Base-by-base conservation (phyloP, 2,888 invertebrate species). In the Chouioia cunea region DNA sequence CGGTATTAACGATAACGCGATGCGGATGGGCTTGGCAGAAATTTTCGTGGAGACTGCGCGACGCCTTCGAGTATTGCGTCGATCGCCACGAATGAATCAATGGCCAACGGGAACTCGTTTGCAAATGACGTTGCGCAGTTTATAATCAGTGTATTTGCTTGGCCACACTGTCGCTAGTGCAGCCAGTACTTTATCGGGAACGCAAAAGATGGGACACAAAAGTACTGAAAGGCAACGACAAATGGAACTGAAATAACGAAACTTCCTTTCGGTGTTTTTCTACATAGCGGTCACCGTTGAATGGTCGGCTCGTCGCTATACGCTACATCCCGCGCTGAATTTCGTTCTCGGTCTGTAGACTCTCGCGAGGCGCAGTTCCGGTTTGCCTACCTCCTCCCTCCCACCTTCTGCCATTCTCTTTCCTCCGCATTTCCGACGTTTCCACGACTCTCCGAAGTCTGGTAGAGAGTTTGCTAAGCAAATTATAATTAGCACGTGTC, bases 401-500 rank as follows among this genome's bases (percentile, higher is more conserved):
- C 54, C 8, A 18, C 43, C 43, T 52, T 52, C 48, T 22, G 16
- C 50, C 50, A 18, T 36, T 36, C 52, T 44, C 53, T 27, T 10
- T 44, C 23, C 48, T 47, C 20, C 56, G 58, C 46, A 58, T 58
- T 70, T 59, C 64, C 52, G 53, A 52, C 23, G 36, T 15, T 48
- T 18, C 52, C 4, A 12, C 6, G n/a, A n/a, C n/a, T n/a, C n/a
- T n/a, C n/a, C n/a, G n/a, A n/a, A n/a, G n/a, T n/a, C n/a, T n/a
- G n/a, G n/a, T n/a, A n/a, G n/a, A 27, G 27, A 27, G 27, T 27
- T 15, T 4, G 66, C 59, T 18, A 53, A 63, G 71, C 74, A 76
- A 78, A 79, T 79, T 78, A 76, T 76, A 79, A 79, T 79, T 79
- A 79, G 75, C 67, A 70, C 70, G 65, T 72, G 76, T 74, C 77